Percentiles rank a stretch among this genome's conserved stretches.
Conservation (phyloP, 2,797 vertebrate genomes). For the Sparus aurata region DNA sequence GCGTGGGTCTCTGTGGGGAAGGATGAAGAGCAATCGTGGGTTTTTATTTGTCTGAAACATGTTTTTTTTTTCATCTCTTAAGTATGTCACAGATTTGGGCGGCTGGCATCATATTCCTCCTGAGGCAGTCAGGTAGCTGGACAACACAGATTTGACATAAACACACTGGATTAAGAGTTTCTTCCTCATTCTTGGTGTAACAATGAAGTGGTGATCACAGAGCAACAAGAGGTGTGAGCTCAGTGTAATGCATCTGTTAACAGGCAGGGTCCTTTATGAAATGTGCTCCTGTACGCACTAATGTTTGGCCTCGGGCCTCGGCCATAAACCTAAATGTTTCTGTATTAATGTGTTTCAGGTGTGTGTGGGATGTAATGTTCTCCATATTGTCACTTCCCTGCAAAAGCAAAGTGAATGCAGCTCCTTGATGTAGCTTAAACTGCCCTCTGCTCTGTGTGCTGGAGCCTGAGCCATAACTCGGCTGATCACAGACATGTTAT, state of each 20-base stretch:
- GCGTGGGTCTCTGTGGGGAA: conserved; percentile 44
- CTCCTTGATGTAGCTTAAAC: conserved; percentile 28
- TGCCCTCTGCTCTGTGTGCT: background rate
- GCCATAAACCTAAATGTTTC: conserved; percentile 53
- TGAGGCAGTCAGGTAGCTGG: background rate
- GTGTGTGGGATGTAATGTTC: conserved; percentile 57
- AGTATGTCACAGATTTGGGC: conserved; percentile 22
- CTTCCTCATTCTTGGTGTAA: background rate
- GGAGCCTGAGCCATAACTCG: background rate
- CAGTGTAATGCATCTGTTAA: conserved; percentile 24
- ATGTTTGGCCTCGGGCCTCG: conserved; percentile 49
- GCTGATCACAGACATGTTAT: background rate
- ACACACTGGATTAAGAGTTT: background rate
- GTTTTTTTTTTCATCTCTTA: conserved; percentile 16
- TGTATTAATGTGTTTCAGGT: conserved; percentile 62
- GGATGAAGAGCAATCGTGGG: conserved; percentile 22
- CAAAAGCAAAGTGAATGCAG: conserved; percentile 30
- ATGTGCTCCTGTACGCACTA: conserved; percentile 43
- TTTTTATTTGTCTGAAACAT: conserved; percentile 31
- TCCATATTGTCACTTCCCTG: conserved; percentile 58
- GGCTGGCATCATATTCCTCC: conserved; percentile 29
- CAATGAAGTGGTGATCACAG: background rate
- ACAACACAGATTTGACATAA: conserved; percentile 4
- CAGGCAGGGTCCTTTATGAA: conserved; percentile 34
- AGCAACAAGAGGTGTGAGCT: background rate